These are phyloP conservation scores for Chelon labrosus DNA, from an alignment of 2,797 vertebrate genomes.

Conservation along the genomic window DNA sequence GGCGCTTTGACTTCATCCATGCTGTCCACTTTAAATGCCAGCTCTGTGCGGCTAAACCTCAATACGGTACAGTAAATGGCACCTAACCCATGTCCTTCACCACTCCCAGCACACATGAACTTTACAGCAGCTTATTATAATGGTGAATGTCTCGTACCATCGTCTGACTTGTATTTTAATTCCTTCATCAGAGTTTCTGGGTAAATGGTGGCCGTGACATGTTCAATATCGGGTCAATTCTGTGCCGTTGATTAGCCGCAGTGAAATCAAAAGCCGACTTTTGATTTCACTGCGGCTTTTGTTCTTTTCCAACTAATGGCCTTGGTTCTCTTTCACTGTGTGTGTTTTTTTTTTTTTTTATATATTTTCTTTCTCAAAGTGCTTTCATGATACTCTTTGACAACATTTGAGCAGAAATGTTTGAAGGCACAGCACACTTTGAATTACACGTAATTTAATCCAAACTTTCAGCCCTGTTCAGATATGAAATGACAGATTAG, in stretches of 20 bases:
- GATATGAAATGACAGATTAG: slow-evolving; percentile 17
- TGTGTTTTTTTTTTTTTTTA: too few relatives aligned
- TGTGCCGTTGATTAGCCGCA: slow-evolving; percentile 1
- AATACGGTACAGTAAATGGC: background rate
- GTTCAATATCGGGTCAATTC: slow-evolving; percentile 23
- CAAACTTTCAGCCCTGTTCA: slow-evolving; percentile 6
- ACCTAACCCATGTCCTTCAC: too few relatives aligned
- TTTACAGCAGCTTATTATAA: background rate
- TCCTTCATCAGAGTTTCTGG: slow-evolving; percentile 11
- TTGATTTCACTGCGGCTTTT: slow-evolving; percentile 6
- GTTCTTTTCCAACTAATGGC: slow-evolving; percentile 14
- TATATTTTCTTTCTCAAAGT: background rate
- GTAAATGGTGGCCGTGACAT: slow-evolving; percentile 4
- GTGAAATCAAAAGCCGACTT: slow-evolving; percentile 10
- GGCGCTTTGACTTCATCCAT: background rate
- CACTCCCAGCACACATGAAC: background rate
- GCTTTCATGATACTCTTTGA: slow-evolving; percentile 16
- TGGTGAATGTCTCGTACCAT: background rate
- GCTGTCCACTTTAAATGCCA: slow-evolving; percentile 2
- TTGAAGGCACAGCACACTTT: background rate
- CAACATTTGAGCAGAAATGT: slow-evolving; percentile 3
- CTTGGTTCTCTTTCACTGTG: background rate
- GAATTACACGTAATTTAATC: slow-evolving; percentile 12
- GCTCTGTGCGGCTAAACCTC: background rate
- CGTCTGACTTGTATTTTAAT: background rate